Conservation (phyloP, 2,888 invertebrate genomes). For the Corbicula japonica region DNA sequence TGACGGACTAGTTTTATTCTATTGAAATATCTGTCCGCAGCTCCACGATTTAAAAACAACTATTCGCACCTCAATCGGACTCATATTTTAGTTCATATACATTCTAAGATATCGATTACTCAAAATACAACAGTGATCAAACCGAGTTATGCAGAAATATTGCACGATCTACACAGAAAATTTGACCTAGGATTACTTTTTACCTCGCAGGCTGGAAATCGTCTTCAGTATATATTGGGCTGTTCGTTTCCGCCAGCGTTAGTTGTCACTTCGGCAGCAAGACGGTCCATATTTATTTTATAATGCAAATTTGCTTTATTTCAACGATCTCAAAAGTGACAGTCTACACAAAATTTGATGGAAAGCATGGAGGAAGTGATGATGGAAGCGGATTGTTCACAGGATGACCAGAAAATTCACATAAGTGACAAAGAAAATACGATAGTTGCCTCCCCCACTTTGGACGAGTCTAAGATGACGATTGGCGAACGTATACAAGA, state of each 20-base stretch:
- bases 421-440: slow-evolving; percentile 53
- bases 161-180: too few relatives aligned
- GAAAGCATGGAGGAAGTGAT: slow-evolving; percentile 66
- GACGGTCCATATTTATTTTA: slow-evolving; percentile 37
- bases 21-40: too few relatives aligned
- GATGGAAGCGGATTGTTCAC: slow-evolving; percentile 78
- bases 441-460: slow-evolving; percentile 42
- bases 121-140: too few relatives aligned
- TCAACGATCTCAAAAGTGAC: slow-evolving; percentile 46
- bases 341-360: slow-evolving; percentile 56
- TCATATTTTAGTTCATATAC: too few relatives aligned
- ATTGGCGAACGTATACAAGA: slow-evolving; percentile 54
- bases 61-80: too few relatives aligned
- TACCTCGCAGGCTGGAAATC: slow-evolving; percentile 5
- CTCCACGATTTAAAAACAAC: too few relatives aligned
- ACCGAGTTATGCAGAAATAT: too few relatives aligned
- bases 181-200: slow-evolving; percentile 19
- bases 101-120: too few relatives aligned
- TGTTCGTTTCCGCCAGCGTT: not conserved
- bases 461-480: slow-evolving; percentile 57
- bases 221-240: slow-evolving; percentile 15
- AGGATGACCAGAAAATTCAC: slow-evolving; percentile 69
- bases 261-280: slow-evolving; percentile 43
- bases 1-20: too few relatives aligned
- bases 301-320: slow-evolving; percentile 68